phyloP scores from a whole-genome alignment of 2,113 vertebrate species.

The Rattus norvegicus region GRCr8 NC_086019.1:143817001-143817500 shows the following conservation, averaged over 20 bases:
- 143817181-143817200: not conserved
- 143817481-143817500: too few relatives aligned
- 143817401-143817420: too few relatives aligned
- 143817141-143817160: not conserved
- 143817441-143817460: too few relatives aligned
- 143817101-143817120: not conserved
- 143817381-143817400: too few relatives aligned
- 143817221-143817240: not conserved
- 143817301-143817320: too few relatives aligned
- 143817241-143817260: not conserved
- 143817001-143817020: slow-evolving; percentile 63
- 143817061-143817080: not conserved
- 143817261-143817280: not conserved
- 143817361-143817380: too few relatives aligned
- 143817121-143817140: not conserved
- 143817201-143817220: not conserved
- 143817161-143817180: not conserved
- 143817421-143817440: too few relatives aligned
- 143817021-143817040: not conserved
- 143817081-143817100: not conserved
- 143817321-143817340: not conserved
- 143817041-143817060: not conserved
- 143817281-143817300: not conserved
- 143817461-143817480: too few relatives aligned
- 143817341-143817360: too few relatives aligned